These are phyloP conservation scores for Pharmacophagus antenor DNA, from an alignment of 2,888 invertebrate genomes.

Conservation along the genomic window DNA sequence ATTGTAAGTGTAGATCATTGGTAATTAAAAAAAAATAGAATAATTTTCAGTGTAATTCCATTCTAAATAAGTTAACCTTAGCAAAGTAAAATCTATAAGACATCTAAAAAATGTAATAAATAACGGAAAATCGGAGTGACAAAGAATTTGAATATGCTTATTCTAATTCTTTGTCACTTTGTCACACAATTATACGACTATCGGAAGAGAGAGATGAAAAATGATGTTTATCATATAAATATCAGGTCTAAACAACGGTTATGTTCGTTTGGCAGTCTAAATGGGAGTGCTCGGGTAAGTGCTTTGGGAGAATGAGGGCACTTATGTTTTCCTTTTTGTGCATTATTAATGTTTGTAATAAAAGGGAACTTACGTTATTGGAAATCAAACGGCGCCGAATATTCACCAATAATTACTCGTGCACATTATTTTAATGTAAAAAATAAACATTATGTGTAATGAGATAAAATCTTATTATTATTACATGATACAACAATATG, in stretches of 20 bases:
- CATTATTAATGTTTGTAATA: constrained; percentile 17
- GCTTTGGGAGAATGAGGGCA: constrained; percentile 13
- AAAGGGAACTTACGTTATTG: constrained; percentile 14
- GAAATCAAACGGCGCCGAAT: constrained; percentile 4
- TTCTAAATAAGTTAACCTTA: too few species aligned
- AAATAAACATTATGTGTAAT: neutral
- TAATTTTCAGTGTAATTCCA: too few species aligned
- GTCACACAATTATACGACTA: neutral
- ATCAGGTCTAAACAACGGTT: constrained; percentile 6
- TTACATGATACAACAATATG: too few species aligned
- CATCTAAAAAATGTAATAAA: neutral
- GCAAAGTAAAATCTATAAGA: too few species aligned
- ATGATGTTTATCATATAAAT: constrained; percentile 9
- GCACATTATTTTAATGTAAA: neutral
- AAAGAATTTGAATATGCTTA: neutral
- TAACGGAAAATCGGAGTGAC: neutral
- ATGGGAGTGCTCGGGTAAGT: constrained; percentile 15
- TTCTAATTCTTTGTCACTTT: too few species aligned
- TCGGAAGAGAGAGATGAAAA: neutral
- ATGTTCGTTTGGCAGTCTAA: constrained; percentile 8
- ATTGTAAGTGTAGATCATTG: too few species aligned
- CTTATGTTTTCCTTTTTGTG: constrained; percentile 19
- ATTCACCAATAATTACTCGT: constrained; percentile 8
- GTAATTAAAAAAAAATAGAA: too few species aligned
- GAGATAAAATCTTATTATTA: neutral